phyloP scores from a whole-genome alignment of 2,888 invertebrate species.

The Tenthredo livida region DNA sequence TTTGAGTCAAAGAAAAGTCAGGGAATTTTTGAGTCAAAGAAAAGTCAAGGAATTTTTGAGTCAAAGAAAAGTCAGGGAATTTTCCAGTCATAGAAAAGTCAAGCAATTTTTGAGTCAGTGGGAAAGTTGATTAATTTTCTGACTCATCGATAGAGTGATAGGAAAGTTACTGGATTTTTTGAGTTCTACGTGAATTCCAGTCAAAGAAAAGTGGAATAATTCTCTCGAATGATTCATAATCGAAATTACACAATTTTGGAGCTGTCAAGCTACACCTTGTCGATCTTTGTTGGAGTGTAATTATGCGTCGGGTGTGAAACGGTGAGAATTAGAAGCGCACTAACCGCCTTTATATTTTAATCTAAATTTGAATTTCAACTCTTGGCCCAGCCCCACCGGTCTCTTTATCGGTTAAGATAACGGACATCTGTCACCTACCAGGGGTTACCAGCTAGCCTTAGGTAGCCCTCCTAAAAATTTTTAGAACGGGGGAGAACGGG shows the following conservation, averaged over 20 bases:
- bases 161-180: background rate
- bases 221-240: background rate
- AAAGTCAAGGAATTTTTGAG: background rate
- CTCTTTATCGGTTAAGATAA: constrained; percentile 36
- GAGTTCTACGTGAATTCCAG: background rate
- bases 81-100: background rate
- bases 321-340: background rate
- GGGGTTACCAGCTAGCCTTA: background rate
- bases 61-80: background rate
- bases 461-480: constrained; percentile 45
- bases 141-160: background rate
- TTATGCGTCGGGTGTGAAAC: background rate
- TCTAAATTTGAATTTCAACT: constrained; percentile 30
- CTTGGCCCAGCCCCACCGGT: background rate
- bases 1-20: background rate
- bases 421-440: constrained; percentile 44
- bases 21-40: background rate
- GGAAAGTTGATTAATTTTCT: background rate
- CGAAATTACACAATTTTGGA: background rate
- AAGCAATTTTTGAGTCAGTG: background rate
- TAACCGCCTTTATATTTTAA: constrained; percentile 11
- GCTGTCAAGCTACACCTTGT: background rate
- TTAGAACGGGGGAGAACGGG: background rate
- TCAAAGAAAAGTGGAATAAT: background rate
- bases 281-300: background rate